These are phyloP conservation scores for Paedocypris sp. DNA, from an alignment of 2,113 vertebrate species.

Conservation along the genomic window DNA sequence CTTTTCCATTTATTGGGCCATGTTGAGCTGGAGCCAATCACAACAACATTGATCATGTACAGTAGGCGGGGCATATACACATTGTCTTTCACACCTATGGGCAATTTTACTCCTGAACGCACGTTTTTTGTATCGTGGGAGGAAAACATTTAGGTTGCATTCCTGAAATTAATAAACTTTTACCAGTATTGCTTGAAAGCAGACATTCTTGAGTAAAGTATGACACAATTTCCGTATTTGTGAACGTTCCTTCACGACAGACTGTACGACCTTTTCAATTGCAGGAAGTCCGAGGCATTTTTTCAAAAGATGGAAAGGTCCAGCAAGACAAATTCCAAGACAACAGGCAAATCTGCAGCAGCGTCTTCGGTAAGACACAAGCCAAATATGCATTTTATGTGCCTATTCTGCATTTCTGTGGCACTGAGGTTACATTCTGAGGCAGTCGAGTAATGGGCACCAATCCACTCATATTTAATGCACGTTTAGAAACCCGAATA, in stretches of 20 bases:
- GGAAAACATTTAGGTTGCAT: too few relatives aligned
- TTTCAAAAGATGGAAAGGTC: slow-evolving; percentile 42
- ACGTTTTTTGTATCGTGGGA: too few relatives aligned
- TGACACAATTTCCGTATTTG: neutral
- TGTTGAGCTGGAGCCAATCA: too few relatives aligned
- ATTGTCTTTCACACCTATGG: too few relatives aligned
- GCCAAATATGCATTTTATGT: slow-evolving; percentile 33
- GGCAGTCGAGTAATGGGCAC: slow-evolving; percentile 39
- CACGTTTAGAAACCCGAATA: slow-evolving; percentile 50
- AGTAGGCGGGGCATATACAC: too few relatives aligned
- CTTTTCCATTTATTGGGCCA: too few relatives aligned
- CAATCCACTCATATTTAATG: slow-evolving; percentile 37
- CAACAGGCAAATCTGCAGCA: slow-evolving; percentile 33
- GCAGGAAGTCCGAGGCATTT: slow-evolving; percentile 37
- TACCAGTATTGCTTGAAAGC: neutral
- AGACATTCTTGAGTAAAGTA: neutral
- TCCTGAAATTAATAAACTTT: too few relatives aligned
- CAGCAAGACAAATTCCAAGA: slow-evolving; percentile 14
- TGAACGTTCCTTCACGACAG: neutral
- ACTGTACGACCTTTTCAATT: slow-evolving; percentile 5
- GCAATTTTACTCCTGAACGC: too few relatives aligned
- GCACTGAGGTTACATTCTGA: slow-evolving; percentile 31
- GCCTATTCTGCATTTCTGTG: slow-evolving; percentile 36
- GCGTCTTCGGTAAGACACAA: slow-evolving; percentile 44
- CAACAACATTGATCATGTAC: too few relatives aligned